Evolutionary conservation across 2,888 invertebrate genomes (phyloP), one percentile per base, ranked within the genome.

Genomic region (Agriopis leucophaearia): DNA sequence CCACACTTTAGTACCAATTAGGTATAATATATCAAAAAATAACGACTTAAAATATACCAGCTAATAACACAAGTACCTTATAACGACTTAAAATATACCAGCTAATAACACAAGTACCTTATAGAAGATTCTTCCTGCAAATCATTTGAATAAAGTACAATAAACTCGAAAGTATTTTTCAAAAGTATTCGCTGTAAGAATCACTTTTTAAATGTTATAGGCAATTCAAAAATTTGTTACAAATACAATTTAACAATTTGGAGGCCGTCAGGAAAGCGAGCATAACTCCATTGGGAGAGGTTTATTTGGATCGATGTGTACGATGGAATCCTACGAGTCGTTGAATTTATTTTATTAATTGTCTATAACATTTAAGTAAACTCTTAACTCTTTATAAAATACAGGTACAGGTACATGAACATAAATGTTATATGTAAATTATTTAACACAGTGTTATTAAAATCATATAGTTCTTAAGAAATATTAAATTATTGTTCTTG

Each of bases 401-500:
- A n/a, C n/a, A n/a, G n/a, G n/a, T n/a, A n/a, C n/a, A n/a, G n/a
- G n/a, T n/a, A n/a, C n/a, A n/a, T 55, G 16, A 13, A 18, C 8
- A 5, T 55, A 55, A 38, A 55, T 55, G 16, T 42, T 18, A 55
- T 7, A 13, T 42, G 18, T 55, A 52, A 36, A 16, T 12, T 55
- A 42, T 42, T 55, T 38, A 40, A 8, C 16, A 12, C 27, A 55
- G 55, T 56, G 50, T 57, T 55, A 50, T 50, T 9, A 56, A 48
- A 56, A 56, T 62, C 64, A 64, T 6, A 47, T 64, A 36, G 18
- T 42, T 18, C 8, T 16, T 57, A 57, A 16, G 40, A 36, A 50
- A 10, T 15, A 45, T 44, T 44, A 54, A 36, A 42, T 42, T 13
- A 60, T 55, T 61, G 57, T 66, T 72, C 62, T 65, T 67, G 72